Base-by-base conservation (phyloP, 2,888 invertebrate genomes). In the Carcina quercana region DNA sequence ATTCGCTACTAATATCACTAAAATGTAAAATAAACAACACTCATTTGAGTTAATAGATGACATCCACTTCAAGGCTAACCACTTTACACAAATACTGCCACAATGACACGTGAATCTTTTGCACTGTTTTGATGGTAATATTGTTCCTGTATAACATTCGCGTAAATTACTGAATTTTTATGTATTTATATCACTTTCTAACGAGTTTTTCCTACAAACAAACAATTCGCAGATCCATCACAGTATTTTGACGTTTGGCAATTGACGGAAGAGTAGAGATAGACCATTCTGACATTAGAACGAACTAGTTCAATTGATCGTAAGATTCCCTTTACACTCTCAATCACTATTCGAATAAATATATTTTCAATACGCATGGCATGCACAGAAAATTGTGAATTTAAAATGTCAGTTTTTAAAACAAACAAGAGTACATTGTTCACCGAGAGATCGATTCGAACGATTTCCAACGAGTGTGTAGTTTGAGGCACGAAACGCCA, bases 21-120 rank as follows among this genome's bases (percentile, higher is more conserved):
- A 78, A 82, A 71, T 74, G 66, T 78, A 74, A 79, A 82, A 79
- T 83, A 82, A 83, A 83, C 79, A 83, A 80, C 75, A 79, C 79
- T 80, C 73, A 75, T 79, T 61, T 70, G 64, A 62, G 59, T 62
- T 71, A 73, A 67, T 73, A 76, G 65, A 67, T 83, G 83, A 80
- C 82, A 83, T 79, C 72, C 72, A 79, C 73, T 83, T 83, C 83
- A 83, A 83, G 83, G 83, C 83, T 83, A 83, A 82, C 83, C 69
- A 82, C 74, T 78, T 72, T 58, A 35, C 37, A 50, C 59, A 68
- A 65, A 65, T 66, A 73, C 60, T 59, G 61, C 60, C 59, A 65
- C 62, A 60, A 55, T 61, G 59, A 60, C 57, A 59, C 45, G 44
- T 39, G 51, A 50, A 57, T 46, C 45, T 49, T 55, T 43, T 46